Percentiles rank a stretch among this genome's conserved stretches.
These are phyloP conservation scores for Recurvirostra avosetta DNA, from an alignment of 2,113 vertebrate genomes.

Conservation along the genomic window DNA sequence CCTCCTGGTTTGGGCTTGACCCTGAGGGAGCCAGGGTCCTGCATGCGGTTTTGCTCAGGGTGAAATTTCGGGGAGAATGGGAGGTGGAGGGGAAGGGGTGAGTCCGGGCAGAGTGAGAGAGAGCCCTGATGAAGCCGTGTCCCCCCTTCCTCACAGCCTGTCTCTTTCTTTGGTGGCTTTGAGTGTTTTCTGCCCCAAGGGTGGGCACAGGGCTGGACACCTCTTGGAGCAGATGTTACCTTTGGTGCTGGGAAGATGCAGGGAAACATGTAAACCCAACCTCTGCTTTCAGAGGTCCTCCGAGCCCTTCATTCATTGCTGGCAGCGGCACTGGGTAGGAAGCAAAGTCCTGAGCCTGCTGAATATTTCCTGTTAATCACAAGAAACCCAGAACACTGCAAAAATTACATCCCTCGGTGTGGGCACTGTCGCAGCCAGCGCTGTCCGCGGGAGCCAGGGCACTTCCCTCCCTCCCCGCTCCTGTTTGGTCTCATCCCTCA, in stretches of 20 bases:
- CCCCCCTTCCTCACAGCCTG: rapidly evolving
- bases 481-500: neutral
- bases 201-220: neutral
- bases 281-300: neutral
- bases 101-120: rapidly evolving
- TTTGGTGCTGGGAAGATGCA: neutral
- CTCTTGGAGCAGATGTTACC: neutral
- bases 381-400: neutral
- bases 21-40: neutral
- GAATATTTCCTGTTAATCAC: neutral
- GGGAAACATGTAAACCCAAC: neutral
- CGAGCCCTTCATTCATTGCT: rapidly evolving
- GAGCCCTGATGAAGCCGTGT: neutral
- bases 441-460: rapidly evolving
- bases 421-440: neutral
- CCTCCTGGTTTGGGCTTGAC: neutral
- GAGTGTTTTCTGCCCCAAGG: neutral
- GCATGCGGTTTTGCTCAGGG: neutral
- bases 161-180: neutral
- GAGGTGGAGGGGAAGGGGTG: neutral
- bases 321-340: neutral
- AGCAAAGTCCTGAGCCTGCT: neutral
- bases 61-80: neutral
- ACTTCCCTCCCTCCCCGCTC: neutral
- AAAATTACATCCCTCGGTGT: neutral